Evolutionary conservation across 2,888 invertebrate species (phyloP).

Genomic region (Oscheius sp.): DNA sequence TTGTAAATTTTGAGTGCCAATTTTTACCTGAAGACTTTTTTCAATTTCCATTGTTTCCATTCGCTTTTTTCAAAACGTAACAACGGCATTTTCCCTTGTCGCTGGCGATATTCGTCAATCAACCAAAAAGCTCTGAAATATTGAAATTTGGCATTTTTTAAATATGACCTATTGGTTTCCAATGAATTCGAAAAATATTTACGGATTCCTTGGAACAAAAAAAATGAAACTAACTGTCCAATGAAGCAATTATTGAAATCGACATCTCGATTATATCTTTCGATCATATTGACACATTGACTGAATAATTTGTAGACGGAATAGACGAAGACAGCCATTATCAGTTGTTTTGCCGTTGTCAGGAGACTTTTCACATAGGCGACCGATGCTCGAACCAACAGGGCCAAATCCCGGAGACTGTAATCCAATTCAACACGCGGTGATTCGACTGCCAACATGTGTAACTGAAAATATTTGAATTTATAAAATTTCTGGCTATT

Average conservation of each 20-base stretch:
- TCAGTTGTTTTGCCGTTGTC: slow-evolving; percentile 53
- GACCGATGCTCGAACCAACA: slow-evolving; percentile 50
- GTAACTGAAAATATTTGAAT: slow-evolving; percentile 64
- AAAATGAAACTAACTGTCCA: slow-evolving; percentile 47
- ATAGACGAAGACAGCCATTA: slow-evolving; percentile 60
- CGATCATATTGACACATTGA: slow-evolving; percentile 60
- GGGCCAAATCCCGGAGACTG: slow-evolving; percentile 59
- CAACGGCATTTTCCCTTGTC: slow-evolving; percentile 43
- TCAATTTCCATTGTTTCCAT: slow-evolving; percentile 49
- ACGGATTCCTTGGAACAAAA: not conserved
- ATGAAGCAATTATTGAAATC: slow-evolving; percentile 66
- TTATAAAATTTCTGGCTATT: no score
- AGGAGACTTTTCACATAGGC: slow-evolving; percentile 52
- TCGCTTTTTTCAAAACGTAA: slow-evolving; percentile 50
- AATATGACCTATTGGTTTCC: not conserved
- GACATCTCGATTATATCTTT: slow-evolving; percentile 61
- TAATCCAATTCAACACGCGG: slow-evolving; percentile 61
- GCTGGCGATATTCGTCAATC: slow-evolving; percentile 61
- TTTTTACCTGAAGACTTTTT: slow-evolving; percentile 49
- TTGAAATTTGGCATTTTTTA: no score
- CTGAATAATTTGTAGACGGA: slow-evolving; percentile 67
- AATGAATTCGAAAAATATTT: not conserved
- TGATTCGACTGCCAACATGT: slow-evolving; percentile 60
- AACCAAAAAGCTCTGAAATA: slow-evolving; percentile 66
- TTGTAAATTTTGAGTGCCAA: no score